Base-by-base conservation (phyloP, 2,113 vertebrate genomes). In the Typhlomys cinereus region DNA sequence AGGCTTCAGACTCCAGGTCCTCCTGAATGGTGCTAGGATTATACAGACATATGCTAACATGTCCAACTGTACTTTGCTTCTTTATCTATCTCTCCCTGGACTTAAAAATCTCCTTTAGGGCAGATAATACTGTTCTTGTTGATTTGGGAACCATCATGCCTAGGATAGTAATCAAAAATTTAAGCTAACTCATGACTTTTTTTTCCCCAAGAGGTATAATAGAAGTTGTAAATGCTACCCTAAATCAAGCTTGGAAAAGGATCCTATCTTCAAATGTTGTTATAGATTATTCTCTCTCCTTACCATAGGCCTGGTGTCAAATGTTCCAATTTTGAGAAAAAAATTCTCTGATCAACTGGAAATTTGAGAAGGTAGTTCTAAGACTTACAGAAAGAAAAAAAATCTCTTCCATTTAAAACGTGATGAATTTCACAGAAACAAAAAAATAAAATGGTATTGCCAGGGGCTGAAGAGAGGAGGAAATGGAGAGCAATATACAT, bases 321-420 rank as follows among this genome's bases (percentile, higher is more conserved):
- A 86, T 44, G 46, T 74, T 34, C 54, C 50, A 81, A 12, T 92
- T 90, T 85, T 34, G 27, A 29, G 44, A 17, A 91, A 90, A 62
- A 15, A 46, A 29, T 62, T 34, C n/a, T 86, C 29, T 83, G 27
- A 36, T 81, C 13, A 87, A 67, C 4, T 57, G 52, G 44, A 93
- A 88, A 92, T 44, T 74, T 87, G 20, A 46, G 46, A 17, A 91
- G 59, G n/a, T n/a, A n/a, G n/a, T n/a, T n/a, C n/a, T n/a, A n/a
- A n/a, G n/a, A n/a, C n/a, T n/a, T n/a, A n/a, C n/a, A n/a, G n/a
- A n/a, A n/a, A n/a, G n/a, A n/a, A n/a, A n/a, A n/a, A n/a, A n/a
- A n/a, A n/a, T n/a, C n/a, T 76, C 85, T 84, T 95, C 76, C 17
- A 84, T 71, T 85, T 79, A 93, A 93, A 89, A 91, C 89, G 39